phyloP scores from a whole-genome alignment of 2,113 vertebrate species.

The Triplophysa siluroides region DNA sequence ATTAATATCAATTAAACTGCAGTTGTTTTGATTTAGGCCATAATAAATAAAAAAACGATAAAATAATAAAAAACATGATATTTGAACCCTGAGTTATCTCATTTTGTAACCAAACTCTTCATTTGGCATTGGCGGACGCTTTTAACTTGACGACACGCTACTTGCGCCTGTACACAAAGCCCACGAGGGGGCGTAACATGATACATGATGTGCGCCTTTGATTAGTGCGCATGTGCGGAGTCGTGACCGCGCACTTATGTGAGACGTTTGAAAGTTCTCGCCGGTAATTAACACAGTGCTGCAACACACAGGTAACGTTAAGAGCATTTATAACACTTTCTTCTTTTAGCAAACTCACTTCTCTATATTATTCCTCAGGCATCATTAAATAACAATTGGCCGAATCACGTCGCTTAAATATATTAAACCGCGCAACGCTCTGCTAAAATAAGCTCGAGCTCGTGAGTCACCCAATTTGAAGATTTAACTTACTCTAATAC shows the following conservation, averaged over 20 bases:
- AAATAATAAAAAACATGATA: no score
- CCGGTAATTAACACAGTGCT: slow-evolving; percentile 38
- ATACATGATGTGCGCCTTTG: not conserved
- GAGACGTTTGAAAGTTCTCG: slow-evolving; percentile 54
- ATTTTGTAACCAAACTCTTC: no score
- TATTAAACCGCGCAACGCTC: not conserved
- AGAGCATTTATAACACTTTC: not conserved
- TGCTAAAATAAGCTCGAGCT: slow-evolving; percentile 7
- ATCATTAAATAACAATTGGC: not conserved
- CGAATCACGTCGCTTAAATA: not conserved
- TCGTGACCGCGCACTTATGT: slow-evolving; percentile 57
- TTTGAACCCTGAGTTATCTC: no score
- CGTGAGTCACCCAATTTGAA: not conserved
- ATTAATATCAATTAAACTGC: no score
- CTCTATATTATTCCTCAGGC: not conserved
- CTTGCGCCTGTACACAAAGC: no score
- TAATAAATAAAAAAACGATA: no score
- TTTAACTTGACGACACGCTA: no score
- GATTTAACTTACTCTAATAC: not conserved
- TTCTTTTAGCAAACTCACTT: not conserved
- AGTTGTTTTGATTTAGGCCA: no score
- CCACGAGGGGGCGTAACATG: not conserved
- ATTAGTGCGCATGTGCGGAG: slow-evolving; percentile 41
- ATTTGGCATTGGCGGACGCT: no score
- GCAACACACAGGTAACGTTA: slow-evolving; percentile 9